These are phyloP conservation scores for Caranx ignobilis DNA, from an alignment of 2,113 vertebrate species.

Conservation along the genomic window DNA sequence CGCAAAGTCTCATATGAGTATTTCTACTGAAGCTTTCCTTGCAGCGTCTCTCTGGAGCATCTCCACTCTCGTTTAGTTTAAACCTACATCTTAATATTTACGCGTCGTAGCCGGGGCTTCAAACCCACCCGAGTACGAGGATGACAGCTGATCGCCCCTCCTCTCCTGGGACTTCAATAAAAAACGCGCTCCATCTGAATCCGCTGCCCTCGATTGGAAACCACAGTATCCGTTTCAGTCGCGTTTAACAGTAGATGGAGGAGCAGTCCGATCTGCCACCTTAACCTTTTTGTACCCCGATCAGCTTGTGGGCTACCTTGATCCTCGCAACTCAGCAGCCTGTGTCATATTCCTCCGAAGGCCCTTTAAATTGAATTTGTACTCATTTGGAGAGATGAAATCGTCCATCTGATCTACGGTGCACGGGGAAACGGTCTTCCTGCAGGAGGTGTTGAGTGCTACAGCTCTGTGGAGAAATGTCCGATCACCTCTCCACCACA, in stretches of 20 bases:
- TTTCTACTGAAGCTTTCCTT: not conserved
- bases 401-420: not conserved
- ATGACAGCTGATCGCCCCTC: constrained; percentile 78
- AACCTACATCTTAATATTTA: constrained; percentile 13
- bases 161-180: constrained; percentile 70
- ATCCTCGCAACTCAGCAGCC: not conserved
- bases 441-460: not conserved
- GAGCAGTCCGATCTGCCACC: constrained; percentile 50
- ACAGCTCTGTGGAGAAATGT: constrained; percentile 9
- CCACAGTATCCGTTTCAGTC: constrained; percentile 41
- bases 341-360: not conserved
- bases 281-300: not conserved
- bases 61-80: not conserved
- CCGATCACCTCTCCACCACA: not conserved
- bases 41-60: constrained; percentile 33
- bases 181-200: constrained; percentile 66
- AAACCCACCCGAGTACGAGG: constrained; percentile 47
- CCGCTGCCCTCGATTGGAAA: constrained; percentile 26
- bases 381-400: constrained; percentile 20
- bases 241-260: constrained; percentile 64
- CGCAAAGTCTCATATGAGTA: constrained; percentile 20
- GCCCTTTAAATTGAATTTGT: constrained; percentile 27
- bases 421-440: not conserved
- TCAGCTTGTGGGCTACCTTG: constrained; percentile 7
- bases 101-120: constrained; percentile 28